Base-by-base conservation (phyloP, 2,113 vertebrate species). In the Cisticola juncidis region DNA sequence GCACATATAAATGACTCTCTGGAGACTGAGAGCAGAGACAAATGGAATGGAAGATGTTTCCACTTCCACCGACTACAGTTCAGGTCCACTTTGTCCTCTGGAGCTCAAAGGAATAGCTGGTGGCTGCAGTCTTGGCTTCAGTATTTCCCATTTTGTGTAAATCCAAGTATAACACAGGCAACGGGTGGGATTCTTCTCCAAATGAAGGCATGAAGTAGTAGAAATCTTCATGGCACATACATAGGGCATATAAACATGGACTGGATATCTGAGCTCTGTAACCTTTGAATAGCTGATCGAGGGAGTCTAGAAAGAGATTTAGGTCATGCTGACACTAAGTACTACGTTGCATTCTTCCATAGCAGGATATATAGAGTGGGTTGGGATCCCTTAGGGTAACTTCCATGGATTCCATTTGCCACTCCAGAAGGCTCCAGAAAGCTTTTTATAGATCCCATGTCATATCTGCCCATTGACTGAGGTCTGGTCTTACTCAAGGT, bases 201-300 rank as follows among this genome's bases (percentile, higher is more conserved):
- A 29, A 51, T 28, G 50, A 80, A 68, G 19, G 19, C 33, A 57
- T 19, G 50, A 62, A 42, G 28, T 29, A 31, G 38, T 33, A 60
- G 40, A 35, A 92, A 2, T 24, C 38, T 60, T 13, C 17, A 42
- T 18, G 38, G 22, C 35, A 50, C 33, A 36, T 73, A 16, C 33
- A 28, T 1, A 0, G 8, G 33, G 13, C 25, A 35, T 45, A 36
- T 83, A 7, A 8, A 33, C 0, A 0, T 22, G 19, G 51, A 7
- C 11, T 64, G 47, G 21, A 11, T 78, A 50, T 19, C 47, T 64
- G 21, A 73, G n/a, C 35, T 45, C 13, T 65, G 35, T 14, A 53
- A 38, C 40, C 24, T 74, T 64, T 91, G 83, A 35, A 24, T 31
- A 82, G 33, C 24, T 76, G 19, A 74, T n/a, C n/a, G 61, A 23